These are phyloP conservation scores for Protophormia terraenovae DNA, from an alignment of 2,888 invertebrate species.

Conservation along the genomic window DNA sequence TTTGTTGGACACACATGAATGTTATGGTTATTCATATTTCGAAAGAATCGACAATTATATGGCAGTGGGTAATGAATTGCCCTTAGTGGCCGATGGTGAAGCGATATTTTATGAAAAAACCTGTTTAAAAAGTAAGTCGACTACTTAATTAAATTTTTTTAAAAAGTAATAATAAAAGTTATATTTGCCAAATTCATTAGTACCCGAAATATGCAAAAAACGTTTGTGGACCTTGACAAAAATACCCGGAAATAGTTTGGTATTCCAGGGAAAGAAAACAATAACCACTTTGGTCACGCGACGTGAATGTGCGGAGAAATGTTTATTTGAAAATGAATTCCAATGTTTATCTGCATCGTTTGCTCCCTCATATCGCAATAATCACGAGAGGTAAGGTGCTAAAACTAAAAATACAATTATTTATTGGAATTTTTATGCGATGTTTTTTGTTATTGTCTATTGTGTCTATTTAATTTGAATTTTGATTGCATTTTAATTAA, in stretches of 20 bases:
- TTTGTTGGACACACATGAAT: constrained; percentile 77
- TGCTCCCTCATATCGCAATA: constrained; percentile 80
- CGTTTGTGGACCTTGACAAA: constrained; percentile 90
- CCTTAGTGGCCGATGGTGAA: constrained; percentile 78
- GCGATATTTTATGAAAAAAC: constrained; percentile 80
- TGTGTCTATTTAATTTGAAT: constrained; percentile 16
- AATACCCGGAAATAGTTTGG: constrained; percentile 88
- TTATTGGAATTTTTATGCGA: background rate
- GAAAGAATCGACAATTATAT: constrained; percentile 74
- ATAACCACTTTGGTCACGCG: constrained; percentile 85
- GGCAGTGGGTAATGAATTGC: constrained; percentile 73
- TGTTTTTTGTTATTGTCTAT: background rate
- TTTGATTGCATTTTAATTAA: constrained; percentile 36
- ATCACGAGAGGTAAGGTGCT: constrained; percentile 79
- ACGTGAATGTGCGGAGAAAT: constrained; percentile 86
- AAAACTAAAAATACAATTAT: background rate
- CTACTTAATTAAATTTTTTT: no score
- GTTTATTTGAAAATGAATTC: constrained; percentile 83
- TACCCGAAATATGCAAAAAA: constrained; percentile 83
- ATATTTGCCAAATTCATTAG: constrained; percentile 75
- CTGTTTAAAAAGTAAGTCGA: constrained; percentile 78
- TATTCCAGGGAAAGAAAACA: constrained; percentile 85
- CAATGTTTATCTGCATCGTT: constrained; percentile 84
- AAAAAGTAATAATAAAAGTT: no score
- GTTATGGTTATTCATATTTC: constrained; percentile 79